A percentile compares a stretch with the other conserved stretches of the same genome.
Conservation (phyloP, 2,797 vertebrate genomes). For the Anguilla megastoma region DNA sequence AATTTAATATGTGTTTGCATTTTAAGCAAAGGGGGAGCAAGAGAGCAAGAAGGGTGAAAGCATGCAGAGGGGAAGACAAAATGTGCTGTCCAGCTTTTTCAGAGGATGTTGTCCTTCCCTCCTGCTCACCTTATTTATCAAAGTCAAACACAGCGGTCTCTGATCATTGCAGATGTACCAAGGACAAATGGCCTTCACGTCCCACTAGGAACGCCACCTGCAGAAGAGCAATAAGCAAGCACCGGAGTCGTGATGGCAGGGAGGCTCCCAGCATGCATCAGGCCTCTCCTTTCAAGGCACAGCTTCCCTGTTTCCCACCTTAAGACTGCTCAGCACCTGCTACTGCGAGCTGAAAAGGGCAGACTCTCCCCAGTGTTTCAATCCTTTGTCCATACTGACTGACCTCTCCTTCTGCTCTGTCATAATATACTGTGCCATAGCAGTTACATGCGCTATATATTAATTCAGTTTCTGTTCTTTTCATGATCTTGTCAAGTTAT, state of each 20-base stretch:
- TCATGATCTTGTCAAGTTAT: neutral
- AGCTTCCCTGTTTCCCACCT: neutral
- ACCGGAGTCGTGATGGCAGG: conserved; percentile 6
- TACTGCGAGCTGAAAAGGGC: neutral
- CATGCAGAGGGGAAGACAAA: neutral
- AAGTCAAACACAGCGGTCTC: conserved; percentile 44
- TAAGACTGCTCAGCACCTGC: neutral
- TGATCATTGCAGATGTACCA: conserved; percentile 55
- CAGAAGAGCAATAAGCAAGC: conserved; percentile 45
- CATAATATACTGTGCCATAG: neutral
- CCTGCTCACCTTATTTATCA: conserved; percentile 48
- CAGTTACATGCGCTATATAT: neutral
- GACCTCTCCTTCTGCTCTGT: neutral
- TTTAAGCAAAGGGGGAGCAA: neutral
- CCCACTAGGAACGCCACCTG: conserved; percentile 41
- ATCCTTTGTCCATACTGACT: neutral
- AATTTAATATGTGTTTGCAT: neutral
- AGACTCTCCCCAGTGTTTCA: neutral
- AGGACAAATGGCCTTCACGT: conserved; percentile 63
- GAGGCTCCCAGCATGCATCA: conserved; percentile 31
- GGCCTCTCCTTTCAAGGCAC: conserved; percentile 1
- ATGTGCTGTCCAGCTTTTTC: conserved; percentile 8
- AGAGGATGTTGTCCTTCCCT: conserved; percentile 13
- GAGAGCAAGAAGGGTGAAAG: neutral
- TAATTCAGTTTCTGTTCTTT: neutral